These are phyloP conservation scores for Apaloderma vittatum DNA, from an alignment of 2,113 vertebrate species.

Conservation along the genomic window DNA sequence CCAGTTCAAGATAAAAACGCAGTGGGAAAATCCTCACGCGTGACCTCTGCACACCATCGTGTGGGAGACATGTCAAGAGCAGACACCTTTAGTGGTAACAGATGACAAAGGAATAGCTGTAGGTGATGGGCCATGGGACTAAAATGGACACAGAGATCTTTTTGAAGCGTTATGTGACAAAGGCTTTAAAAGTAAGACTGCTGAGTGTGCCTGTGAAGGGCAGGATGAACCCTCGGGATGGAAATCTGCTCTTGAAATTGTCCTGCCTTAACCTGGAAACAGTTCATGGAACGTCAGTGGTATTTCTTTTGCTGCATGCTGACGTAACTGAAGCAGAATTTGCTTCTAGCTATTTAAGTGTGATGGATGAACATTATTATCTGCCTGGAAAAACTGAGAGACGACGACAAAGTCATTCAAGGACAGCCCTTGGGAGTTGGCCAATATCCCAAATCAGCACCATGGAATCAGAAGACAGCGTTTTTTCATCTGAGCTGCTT, in stretches of 20 bases:
- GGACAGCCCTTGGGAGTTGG: background rate
- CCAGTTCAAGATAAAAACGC: background rate
- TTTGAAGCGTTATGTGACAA: background rate
- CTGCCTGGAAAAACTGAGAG: background rate
- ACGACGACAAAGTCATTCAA: background rate
- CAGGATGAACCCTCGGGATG: fast-evolving
- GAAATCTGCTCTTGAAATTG: background rate
- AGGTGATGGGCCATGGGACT: background rate
- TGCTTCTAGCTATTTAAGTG: background rate
- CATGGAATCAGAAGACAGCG: background rate
- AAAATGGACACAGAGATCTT: background rate
- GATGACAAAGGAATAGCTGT: background rate
- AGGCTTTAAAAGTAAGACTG: background rate
- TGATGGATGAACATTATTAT: background rate
- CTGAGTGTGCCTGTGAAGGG: background rate
- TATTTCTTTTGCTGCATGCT: background rate
- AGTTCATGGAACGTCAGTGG: background rate
- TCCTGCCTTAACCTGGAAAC: background rate
- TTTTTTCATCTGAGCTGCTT: background rate
- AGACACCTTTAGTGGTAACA: background rate
- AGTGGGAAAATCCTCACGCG: background rate
- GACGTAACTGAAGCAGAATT: background rate
- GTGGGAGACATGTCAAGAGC: background rate
- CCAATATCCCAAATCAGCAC: background rate
- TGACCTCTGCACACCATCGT: background rate